A percentile compares a stretch with the other conserved stretches of the same genome.
Conservation (phyloP, 2,797 vertebrate genomes). For the Protosalanx chinensis region DNA sequence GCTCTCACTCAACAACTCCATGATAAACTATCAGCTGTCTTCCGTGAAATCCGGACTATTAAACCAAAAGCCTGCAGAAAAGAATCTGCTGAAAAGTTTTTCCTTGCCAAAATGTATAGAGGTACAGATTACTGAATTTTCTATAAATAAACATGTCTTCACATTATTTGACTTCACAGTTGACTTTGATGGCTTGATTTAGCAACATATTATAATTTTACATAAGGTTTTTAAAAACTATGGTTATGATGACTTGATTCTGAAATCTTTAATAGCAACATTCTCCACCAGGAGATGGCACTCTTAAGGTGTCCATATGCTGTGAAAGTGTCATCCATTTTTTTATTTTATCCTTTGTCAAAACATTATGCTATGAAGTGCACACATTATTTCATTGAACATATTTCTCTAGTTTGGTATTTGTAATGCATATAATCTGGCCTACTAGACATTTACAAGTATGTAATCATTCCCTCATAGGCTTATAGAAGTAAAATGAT, state of each 20-base stretch:
- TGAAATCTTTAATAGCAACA: background rate
- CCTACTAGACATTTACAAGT: conserved; percentile 66
- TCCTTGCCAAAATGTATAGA: conserved; percentile 78
- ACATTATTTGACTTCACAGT: background rate
- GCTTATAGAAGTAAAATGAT: conserved; percentile 54
- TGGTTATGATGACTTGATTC: background rate
- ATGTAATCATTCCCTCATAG: conserved; percentile 67
- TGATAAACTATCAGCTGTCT: conserved; percentile 71
- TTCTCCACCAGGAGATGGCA: conserved; percentile 68
- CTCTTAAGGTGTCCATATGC: conserved; percentile 65
- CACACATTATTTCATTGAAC: conserved; percentile 52
- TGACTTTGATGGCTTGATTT: background rate
- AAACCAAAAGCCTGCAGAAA: conserved; percentile 89
- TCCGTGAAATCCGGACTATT: conserved; percentile 73
- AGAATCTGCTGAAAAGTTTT: conserved; percentile 87
- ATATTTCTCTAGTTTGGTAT: conserved; percentile 18
- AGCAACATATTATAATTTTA: background rate
- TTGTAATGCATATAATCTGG: conserved; percentile 59
- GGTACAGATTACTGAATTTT: conserved; percentile 29
- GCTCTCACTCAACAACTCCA: conserved; percentile 69
- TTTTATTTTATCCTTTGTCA: conserved; percentile 49
- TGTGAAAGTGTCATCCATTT: conserved; percentile 6
- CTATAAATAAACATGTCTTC: background rate
- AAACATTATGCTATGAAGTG: conserved; percentile 52
- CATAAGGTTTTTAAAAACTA: background rate